Base-by-base conservation (phyloP, 2,113 vertebrate genomes). In the Onychorhynchus coronatus region DNA sequence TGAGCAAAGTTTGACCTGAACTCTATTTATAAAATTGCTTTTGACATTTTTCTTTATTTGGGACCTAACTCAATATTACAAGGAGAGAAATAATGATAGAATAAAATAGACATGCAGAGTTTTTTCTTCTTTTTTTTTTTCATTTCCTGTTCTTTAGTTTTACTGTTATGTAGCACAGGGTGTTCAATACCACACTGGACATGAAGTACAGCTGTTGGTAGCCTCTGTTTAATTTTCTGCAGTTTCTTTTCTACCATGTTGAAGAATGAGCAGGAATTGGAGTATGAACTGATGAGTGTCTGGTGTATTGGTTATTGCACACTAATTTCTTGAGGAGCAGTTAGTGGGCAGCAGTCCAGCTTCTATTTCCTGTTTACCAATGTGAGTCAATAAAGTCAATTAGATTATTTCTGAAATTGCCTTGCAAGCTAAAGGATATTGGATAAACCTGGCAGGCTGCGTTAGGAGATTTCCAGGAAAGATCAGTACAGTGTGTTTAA, bases 361-460 rank as follows among this genome's bases (percentile, higher is more conserved):
- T 92, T 58, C 46, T 67, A 1, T 77, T 83, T 86, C 42, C 30
- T 67, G 16, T 71, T 73, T 80, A 30, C 30, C 22, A 16, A 2
- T 2, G 1, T 52, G 12, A 67, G 24, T 81, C 68, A 49, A 15
- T 81, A 44, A 86, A 77, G 61, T 70, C 20, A 24, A 31, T 70
- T 61, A 61, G 35, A 75, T 86, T 46, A 74, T 84, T 92, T 91
- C 52, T 83, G 75, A 83, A 96, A 83, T 62, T 92, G 46, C 59
- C 23, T 67, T 67, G 50, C 27, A 59, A 67, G 30, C 31, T 71
- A 37, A 67, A 91, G 59, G 37, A 31, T 65, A 16, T 3, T 85
- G 76, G 30, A 83, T 47, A 33, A 91, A 63, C 11, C 27, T 84
- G 62, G 37, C 65, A 66, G 42, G 55, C 41, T 89, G 55, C 27